Percentiles rank a stretch among this genome's conserved stretches.
These are phyloP conservation scores for Nothocercus nigrocapillus DNA, from an alignment of 2,113 vertebrate species.

Conservation along the genomic window DNA sequence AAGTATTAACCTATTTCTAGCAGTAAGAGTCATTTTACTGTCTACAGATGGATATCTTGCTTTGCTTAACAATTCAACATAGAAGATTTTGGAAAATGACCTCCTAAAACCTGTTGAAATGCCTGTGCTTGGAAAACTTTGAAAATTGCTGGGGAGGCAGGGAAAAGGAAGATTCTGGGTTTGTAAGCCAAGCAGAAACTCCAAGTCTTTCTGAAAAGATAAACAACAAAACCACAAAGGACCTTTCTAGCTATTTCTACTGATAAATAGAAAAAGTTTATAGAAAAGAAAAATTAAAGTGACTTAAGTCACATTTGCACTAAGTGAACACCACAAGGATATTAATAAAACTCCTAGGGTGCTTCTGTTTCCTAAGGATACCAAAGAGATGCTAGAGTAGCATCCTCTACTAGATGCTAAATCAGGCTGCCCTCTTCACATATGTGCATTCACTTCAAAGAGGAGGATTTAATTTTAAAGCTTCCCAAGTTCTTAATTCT, in stretches of 20 bases:
- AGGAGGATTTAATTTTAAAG: neutral
- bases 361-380: neutral
- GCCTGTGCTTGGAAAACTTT: neutral
- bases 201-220: neutral
- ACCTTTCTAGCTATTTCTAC: neutral
- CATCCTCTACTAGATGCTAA: neutral
- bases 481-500: neutral
- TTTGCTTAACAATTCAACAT: neutral
- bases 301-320: neutral
- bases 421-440: neutral
- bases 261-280: neutral
- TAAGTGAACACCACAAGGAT: neutral
- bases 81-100: neutral
- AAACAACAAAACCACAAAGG: neutral
- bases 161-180: neutral
- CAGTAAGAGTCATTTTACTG: neutral
- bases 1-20: neutral
- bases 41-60: accelerated
- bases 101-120: neutral
- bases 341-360: neutral
- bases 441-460: accelerated
- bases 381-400: too few species aligned
- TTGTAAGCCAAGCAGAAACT: neutral
- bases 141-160: neutral
- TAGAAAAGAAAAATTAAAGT: neutral